Percentiles rank a stretch among this genome's conserved stretches.
Evolutionary conservation across 2,888 invertebrate species (phyloP).

Genomic region (Ophion obscuratus): DNA sequence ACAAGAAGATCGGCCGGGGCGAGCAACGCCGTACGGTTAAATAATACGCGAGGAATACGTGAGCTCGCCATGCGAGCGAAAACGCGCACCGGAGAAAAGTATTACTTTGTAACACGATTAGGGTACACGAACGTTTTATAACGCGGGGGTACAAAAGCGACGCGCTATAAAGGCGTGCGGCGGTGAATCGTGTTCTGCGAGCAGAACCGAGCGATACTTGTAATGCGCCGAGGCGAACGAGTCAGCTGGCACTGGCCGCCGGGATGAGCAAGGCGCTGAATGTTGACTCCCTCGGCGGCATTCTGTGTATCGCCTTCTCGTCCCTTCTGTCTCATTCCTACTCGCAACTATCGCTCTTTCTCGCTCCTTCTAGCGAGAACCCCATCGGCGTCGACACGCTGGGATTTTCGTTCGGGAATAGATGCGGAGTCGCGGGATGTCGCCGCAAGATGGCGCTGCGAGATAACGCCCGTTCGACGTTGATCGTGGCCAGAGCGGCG

Average conservation of each 20-base stretch:
- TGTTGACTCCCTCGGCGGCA: slow-evolving; percentile 62
- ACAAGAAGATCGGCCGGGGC: slow-evolving; percentile 44
- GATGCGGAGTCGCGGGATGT: neutral
- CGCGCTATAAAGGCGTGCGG: neutral
- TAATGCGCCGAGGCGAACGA: slow-evolving; percentile 72
- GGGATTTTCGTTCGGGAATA: neutral
- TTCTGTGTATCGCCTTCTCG: slow-evolving; percentile 24
- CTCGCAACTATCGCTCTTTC: neutral
- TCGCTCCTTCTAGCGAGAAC: slow-evolving; percentile 4
- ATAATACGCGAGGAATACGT: slow-evolving; percentile 61
- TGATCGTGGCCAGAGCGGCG: too few relatives aligned
- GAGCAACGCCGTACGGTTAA: slow-evolving; percentile 44
- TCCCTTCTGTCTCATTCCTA: neutral
- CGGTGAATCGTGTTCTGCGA: slow-evolving; percentile 20
- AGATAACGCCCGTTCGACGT: neutral
- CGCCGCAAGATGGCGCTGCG: slow-evolving; percentile 14
- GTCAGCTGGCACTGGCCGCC: slow-evolving; percentile 77
- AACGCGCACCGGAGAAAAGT: slow-evolving; percentile 12
- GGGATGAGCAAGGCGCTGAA: slow-evolving; percentile 23
- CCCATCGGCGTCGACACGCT: slow-evolving; percentile 27
- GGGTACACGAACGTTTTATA: slow-evolving; percentile 18
- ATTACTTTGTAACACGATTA: neutral
- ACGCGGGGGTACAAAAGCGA: slow-evolving; percentile 16
- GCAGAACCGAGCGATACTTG: slow-evolving; percentile 56
- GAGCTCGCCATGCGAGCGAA: slow-evolving; percentile 66